Base-by-base conservation (phyloP, 2,113 vertebrate species). In the Triplophysa tibetana region DNA sequence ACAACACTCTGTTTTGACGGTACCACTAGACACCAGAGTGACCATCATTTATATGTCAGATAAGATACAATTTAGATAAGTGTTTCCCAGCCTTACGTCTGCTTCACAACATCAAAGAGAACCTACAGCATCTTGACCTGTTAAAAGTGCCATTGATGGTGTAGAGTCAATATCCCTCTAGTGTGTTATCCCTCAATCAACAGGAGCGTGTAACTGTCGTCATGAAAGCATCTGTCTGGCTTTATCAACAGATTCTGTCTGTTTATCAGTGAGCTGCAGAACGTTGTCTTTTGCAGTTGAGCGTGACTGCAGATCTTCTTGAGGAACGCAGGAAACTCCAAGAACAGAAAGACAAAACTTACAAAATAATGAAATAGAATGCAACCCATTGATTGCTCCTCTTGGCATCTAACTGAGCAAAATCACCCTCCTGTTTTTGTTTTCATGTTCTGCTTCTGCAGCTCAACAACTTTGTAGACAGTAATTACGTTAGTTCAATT, bases 401-500 rank as follows among this genome's bases (percentile, higher is more conserved):
- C 62, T 69, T 70, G 72, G 85, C 64, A 52, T 76, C 63, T 70
- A 84, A 83, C 76, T 80, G 73, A 82, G 60, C 23, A 24, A 68
- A 75, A 33, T 56, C 70, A 56, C 26, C 77, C 50, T 64, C 48
- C 24, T 62, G 80, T 83, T 81, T 72, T 79, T 85, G 26, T 84
- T 81, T 79, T 82, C 38, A 38, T 78, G 74, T 82, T 72, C 41
- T 52, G 33, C 61, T 70, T 77, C 64, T 62, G 78, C 19, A 4
- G 13, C 69, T 68, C 85, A 79, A 75, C 72, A 77, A 65, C 56
- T 75, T 75, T 48, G 56, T 29, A 29, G 61, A 80, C 29, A 58
- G 70, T 77, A 78, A 81, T 81, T 66, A 77, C 72, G 38, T 72
- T 82, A 58, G 82, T 86, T 87, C 80, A 84, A 82, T 81, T 82